These are phyloP conservation scores for Ibidorhyncha struthersii DNA, from an alignment of 2,113 vertebrate genomes.

Conservation along the genomic window DNA sequence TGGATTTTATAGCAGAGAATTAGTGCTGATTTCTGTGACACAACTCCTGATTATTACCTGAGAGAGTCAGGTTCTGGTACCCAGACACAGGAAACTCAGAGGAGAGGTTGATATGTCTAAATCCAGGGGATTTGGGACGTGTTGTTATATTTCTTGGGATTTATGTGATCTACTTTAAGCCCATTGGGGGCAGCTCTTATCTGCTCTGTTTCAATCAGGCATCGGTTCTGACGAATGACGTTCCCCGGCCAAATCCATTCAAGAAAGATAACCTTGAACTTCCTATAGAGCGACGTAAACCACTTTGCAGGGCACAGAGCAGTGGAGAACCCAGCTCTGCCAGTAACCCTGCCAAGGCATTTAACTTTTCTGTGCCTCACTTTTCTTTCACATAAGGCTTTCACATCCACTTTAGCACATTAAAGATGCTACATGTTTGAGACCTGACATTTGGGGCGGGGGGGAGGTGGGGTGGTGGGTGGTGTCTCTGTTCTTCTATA, in stretches of 20 bases:
- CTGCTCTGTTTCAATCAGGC: background rate
- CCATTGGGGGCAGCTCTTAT: background rate
- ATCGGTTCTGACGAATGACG: background rate
- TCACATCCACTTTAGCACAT: background rate
- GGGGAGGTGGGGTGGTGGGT: fast-evolving
- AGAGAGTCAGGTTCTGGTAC: background rate
- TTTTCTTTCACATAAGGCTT: background rate
- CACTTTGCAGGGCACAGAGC: background rate
- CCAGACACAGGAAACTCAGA: background rate
- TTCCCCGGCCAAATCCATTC: background rate
- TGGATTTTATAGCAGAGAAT: background rate
- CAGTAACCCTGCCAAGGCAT: background rate
- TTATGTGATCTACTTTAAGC: background rate
- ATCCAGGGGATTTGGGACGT: background rate
- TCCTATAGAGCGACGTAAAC: background rate
- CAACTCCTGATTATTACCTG: background rate
- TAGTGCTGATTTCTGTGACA: background rate
- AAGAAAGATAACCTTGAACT: background rate
- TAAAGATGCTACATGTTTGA: background rate
- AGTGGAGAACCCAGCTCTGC: background rate
- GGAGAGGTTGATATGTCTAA: background rate
- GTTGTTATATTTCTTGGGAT: background rate
- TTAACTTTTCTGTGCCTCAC: background rate
- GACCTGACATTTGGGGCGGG: background rate
- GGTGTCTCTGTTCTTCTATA: background rate